Percentiles rank a stretch among this genome's conserved stretches.
These are phyloP conservation scores for Microplitis mediator DNA, from an alignment of 1,140 invertebrate genomes.

Conservation along the genomic window DNA sequence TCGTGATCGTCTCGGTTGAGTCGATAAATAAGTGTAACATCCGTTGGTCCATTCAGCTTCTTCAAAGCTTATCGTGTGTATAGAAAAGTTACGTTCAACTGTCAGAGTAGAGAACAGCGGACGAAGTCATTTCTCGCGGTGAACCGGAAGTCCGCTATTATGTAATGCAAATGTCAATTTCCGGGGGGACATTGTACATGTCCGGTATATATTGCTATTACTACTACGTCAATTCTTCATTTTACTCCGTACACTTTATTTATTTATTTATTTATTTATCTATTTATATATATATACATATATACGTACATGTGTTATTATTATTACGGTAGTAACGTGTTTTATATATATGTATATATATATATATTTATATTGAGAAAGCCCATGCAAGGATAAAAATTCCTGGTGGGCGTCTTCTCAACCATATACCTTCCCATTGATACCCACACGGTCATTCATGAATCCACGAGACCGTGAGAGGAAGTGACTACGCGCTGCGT, in stretches of 20 bases:
- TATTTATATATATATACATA: too few relatives aligned
- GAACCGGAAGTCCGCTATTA: conserved; percentile 30
- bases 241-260: not conserved
- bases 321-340: too few relatives aligned
- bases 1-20: not conserved
- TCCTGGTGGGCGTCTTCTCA: not conserved
- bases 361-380: too few relatives aligned
- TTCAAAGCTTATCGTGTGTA: not conserved
- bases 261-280: too few relatives aligned
- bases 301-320: too few relatives aligned
- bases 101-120: not conserved
- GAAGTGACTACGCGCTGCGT: conserved; percentile 13
- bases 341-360: too few relatives aligned
- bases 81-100: not conserved
- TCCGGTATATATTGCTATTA: conserved; percentile 8
- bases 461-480: conserved; percentile 28
- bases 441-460: conserved; percentile 34
- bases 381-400: conserved; percentile 4
- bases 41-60: not conserved
- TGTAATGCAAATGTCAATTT: conserved; percentile 32
- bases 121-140: conserved; percentile 23
- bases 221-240: not conserved
- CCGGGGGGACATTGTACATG: conserved; percentile 25
- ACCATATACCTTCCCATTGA: conserved; percentile 25
- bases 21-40: not conserved